phyloP scores from a whole-genome alignment of 2,888 invertebrate species.

The Neoascia interrupta region DNA sequence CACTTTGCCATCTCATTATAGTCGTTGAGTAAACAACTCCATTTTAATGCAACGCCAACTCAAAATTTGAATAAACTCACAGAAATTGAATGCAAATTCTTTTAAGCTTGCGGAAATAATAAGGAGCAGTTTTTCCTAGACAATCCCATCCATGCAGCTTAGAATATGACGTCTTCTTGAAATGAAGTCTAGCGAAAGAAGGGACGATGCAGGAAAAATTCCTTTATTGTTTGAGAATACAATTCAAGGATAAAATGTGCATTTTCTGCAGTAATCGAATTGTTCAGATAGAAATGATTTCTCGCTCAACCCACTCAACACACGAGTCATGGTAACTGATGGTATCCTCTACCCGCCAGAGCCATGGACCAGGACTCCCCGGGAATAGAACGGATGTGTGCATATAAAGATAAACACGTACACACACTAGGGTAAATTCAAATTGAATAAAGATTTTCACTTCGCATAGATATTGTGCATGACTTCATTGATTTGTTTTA shows the following conservation, averaged over 20 bases:
- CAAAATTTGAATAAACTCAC: conserved; percentile 59
- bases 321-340: conserved; percentile 54
- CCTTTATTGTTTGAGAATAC: conserved; percentile 67
- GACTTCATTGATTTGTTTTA: conserved; percentile 48
- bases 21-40: conserved; percentile 56
- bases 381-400: conserved; percentile 38
- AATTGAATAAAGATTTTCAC: conserved; percentile 61
- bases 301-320: conserved; percentile 28
- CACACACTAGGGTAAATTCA: conserved; percentile 56
- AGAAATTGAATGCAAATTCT: conserved; percentile 66
- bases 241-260: conserved; percentile 69
- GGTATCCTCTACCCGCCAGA: conserved; percentile 60
- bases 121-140: conserved; percentile 53
- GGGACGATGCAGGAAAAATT: conserved; percentile 64
- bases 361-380: too few species aligned
- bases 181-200: conserved; percentile 65
- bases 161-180: conserved; percentile 62
- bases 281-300: conserved; percentile 69
- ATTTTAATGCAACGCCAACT: conserved; percentile 66
- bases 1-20: conserved; percentile 26
- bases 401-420: conserved; percentile 58
- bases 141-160: conserved; percentile 43
- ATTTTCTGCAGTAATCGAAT: conserved; percentile 70
- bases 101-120: conserved; percentile 69
- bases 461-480: conserved; percentile 51